Conservation (phyloP, 2,113 vertebrate genomes). For the Tetrax tetrax region DNA sequence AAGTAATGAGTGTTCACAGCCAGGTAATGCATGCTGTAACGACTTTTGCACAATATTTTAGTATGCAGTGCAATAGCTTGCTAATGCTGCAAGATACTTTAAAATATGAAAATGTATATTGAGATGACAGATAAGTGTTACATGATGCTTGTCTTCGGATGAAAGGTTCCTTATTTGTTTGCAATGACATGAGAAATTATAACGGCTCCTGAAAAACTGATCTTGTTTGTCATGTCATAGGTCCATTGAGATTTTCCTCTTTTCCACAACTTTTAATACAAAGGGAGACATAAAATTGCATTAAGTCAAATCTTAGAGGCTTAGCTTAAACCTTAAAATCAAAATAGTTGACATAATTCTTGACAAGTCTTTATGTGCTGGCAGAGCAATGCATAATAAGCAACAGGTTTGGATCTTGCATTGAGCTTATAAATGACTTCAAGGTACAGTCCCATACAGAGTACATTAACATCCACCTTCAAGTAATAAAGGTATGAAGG, state of each 20-base stretch:
- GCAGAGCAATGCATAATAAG: background rate
- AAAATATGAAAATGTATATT: slow-evolving; percentile 4
- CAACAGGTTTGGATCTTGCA: background rate
- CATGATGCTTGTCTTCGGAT: slow-evolving; percentile 42
- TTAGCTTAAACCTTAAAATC: slow-evolving; percentile 27
- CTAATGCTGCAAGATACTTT: slow-evolving; percentile 16
- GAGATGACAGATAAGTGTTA: slow-evolving; percentile 33
- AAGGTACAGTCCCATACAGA: background rate
- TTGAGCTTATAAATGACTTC: background rate
- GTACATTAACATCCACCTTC: slow-evolving; percentile 8
- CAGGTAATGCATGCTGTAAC: background rate
- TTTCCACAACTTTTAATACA: slow-evolving; percentile 44
- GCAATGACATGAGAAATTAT: slow-evolving; percentile 54
- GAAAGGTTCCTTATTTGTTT: slow-evolving; percentile 55
- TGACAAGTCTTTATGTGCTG: background rate
- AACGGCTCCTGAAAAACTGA: slow-evolving; percentile 13
- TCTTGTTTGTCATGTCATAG: slow-evolving; percentile 46
- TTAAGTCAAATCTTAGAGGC: background rate
- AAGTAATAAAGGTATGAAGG: background rate
- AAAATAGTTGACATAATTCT: slow-evolving; percentile 22
- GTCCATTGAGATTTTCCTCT: slow-evolving; percentile 1
- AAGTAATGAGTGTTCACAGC: background rate
- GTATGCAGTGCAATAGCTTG: background rate
- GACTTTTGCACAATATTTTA: background rate
- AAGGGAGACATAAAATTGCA: background rate